Percentiles rank a stretch among this genome's conserved stretches.
These are phyloP conservation scores for Peromyscus californicus DNA, from an alignment of 2,113 vertebrate species.

Conservation along the genomic window DNA sequence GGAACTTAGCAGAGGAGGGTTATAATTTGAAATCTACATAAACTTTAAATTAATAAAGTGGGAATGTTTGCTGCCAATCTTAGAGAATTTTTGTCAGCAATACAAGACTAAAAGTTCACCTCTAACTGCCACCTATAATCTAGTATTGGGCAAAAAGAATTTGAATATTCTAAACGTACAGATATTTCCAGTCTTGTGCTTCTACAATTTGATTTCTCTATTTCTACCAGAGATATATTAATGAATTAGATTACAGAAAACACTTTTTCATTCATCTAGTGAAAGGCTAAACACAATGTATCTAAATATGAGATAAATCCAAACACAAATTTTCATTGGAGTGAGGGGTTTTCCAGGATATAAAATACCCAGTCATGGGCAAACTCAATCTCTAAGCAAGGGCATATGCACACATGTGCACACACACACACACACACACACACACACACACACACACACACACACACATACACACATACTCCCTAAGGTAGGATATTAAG, in stretches of 20 bases:
- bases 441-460: background rate
- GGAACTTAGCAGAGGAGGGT: background rate
- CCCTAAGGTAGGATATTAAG: background rate
- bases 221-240: slow-evolving; percentile 11
- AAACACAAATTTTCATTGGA: background rate
- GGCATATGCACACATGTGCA: background rate
- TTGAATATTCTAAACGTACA: slow-evolving; percentile 2
- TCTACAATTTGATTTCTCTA: slow-evolving; percentile 28
- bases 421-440: background rate
- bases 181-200: background rate
- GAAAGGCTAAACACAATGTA: slow-evolving; percentile 1
- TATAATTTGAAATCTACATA: background rate
- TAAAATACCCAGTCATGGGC: background rate
- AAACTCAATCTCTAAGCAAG: background rate
- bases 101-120: slow-evolving; percentile 5
- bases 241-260: background rate
- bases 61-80: background rate
- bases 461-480: background rate
- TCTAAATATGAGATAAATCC: background rate
- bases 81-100: slow-evolving; percentile 13
- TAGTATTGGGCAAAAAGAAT: slow-evolving; percentile 7
- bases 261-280: background rate
- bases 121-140: background rate
- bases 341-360: background rate
- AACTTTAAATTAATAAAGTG: slow-evolving; percentile 2